Evolutionary conservation across 2,113 vertebrate genomes (phyloP).

Genomic region (Pachycephala philippinensis): DNA sequence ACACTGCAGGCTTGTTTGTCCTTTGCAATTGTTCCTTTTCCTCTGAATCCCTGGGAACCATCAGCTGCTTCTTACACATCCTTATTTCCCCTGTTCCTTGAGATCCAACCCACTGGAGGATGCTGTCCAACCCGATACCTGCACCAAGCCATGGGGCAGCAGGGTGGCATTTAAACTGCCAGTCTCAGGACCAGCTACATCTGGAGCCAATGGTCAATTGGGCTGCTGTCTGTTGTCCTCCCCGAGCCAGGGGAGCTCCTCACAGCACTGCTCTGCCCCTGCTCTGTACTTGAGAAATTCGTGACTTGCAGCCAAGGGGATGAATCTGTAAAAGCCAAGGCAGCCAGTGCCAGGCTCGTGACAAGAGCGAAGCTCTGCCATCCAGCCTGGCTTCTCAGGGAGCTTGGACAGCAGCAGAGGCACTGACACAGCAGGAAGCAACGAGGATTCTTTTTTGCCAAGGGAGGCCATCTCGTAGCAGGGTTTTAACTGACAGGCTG

Average conservation of each 20-base stretch:
- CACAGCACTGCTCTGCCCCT: background rate
- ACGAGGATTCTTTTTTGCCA: background rate
- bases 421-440: background rate
- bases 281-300: background rate
- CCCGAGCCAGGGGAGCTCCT: background rate
- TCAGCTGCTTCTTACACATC: background rate
- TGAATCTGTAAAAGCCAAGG: background rate
- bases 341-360: background rate
- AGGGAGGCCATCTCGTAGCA: background rate
- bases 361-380: background rate
- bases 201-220: background rate
- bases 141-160: background rate
- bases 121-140: background rate
- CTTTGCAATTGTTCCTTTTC: background rate
- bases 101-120: background rate
- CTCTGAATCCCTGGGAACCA: background rate
- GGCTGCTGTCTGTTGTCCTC: background rate
- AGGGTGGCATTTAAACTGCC: conserved; percentile 6
- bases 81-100: background rate
- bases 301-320: background rate
- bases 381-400: background rate
- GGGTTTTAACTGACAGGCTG: conserved; percentile 1
- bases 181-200: background rate
- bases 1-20: background rate
- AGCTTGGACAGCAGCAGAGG: background rate